Base-by-base conservation (phyloP, 37 sponge, comb jelly and placozoan species). In the Ianthella basta region DNA sequence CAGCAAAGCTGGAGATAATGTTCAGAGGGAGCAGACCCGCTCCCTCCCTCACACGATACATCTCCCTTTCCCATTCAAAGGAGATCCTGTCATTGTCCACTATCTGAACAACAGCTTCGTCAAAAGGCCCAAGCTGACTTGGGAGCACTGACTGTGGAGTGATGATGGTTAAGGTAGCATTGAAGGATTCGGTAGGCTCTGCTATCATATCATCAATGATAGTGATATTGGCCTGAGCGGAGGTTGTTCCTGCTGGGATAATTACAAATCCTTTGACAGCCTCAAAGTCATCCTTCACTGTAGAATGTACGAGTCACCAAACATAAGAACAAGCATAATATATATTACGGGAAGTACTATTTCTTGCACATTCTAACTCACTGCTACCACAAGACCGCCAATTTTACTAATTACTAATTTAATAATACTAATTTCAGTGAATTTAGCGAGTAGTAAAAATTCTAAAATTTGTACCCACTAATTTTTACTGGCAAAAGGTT, bases 161-260 rank as follows among this genome's bases (percentile, higher is more conserved):
- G 20, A 72, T 72, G 73, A 72, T 72, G 8, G 73, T 29, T 6
- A 72, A 40, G 13, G 37, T 10, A 5, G 30, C 12, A 33, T 18
- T 59, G 65, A 82, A 82, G 4, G 27, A 12, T 44, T 82, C 65
- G 6, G 23, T 32, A 34, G 37, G 20, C 60, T 82, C 82, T 6
- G 44, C 82, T 4, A 56, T 61, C 16, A 30, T 27, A 33, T 82
- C 82, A 60, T 82, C 50, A 38, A 61, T 32, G 36, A 82, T 29
- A 8, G 12, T 24, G 13, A 82, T 36, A 15, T 56, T 59, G 35
- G 4, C 38, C 41, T 34, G 13, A 32, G 40, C 41, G 20, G 5
- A 5, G 12, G 73, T 72, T 5, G 37, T 20, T 32, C 73, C 73
- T 37, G 73, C 39, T 21, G 35, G 12, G 13, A 72, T 72, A 40